Percentiles rank a stretch among this genome's conserved stretches.
phyloP scores from a whole-genome alignment of 64 coral and sea anemone species.

The Acropora tenuis region DNA sequence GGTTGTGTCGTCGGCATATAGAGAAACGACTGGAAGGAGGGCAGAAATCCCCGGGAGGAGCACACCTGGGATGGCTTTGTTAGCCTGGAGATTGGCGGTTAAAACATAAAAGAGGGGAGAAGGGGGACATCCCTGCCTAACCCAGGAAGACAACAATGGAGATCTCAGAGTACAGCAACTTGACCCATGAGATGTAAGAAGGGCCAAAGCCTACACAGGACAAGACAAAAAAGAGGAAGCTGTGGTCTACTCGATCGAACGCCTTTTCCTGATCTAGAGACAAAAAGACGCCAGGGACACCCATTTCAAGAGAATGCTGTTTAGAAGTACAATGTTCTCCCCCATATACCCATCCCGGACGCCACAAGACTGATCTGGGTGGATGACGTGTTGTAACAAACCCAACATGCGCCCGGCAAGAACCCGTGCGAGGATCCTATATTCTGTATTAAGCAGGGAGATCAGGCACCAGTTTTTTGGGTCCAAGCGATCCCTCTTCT shows the following conservation, averaged over 20 bases:
- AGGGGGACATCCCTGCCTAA: background rate
- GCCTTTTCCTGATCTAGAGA: background rate
- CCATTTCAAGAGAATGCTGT: background rate
- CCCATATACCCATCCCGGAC: conserved; percentile 35
- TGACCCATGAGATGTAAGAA: background rate
- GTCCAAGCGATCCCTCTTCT: too few species aligned
- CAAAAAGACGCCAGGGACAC: too few species aligned
- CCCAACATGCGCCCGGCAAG: background rate
- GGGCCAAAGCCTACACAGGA: too few species aligned
- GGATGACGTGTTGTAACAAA: background rate
- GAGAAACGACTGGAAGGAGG: background rate
- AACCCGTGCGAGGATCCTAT: background rate
- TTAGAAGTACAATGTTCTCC: conserved; percentile 27
- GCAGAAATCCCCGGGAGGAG: background rate
- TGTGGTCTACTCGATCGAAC: background rate
- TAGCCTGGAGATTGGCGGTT: background rate
- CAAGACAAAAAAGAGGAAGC: too few species aligned
- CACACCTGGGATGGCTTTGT: background rate
- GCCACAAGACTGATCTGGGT: conserved; percentile 29
- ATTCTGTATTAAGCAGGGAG: background rate
- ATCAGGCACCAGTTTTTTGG: too few species aligned
- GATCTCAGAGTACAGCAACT: background rate
- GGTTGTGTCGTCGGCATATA: background rate
- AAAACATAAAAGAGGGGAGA: background rate
- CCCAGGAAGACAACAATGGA: background rate